Percentiles rank a stretch among this genome's conserved stretches.
phyloP scores from a whole-genome alignment of 2,797 vertebrate genomes.

The Peromyscus attwateri region DNA sequence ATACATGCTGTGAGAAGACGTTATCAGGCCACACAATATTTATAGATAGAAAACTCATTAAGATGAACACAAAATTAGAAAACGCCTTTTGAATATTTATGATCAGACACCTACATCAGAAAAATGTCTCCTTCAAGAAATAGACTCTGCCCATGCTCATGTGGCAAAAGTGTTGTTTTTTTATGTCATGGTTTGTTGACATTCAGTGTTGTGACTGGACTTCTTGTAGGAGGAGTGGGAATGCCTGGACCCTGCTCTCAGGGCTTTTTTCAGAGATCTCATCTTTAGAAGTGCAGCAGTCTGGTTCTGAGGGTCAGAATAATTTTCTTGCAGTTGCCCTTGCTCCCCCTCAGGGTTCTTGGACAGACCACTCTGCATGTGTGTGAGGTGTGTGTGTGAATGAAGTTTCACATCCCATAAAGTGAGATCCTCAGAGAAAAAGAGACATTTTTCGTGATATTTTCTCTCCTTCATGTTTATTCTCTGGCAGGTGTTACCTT shows the following conservation, averaged over 20 bases:
- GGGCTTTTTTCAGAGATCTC: not conserved
- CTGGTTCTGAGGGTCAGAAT: not conserved
- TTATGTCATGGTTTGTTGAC: not conserved
- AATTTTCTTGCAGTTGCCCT: not conserved
- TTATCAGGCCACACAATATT: too few species aligned
- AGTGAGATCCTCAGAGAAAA: not conserved
- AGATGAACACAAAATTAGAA: not conserved
- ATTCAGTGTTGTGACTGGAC: not conserved
- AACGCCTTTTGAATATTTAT: not conserved
- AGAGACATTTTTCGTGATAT: not conserved
- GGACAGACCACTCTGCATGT: not conserved
- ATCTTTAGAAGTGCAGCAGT: not conserved
- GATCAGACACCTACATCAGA: not conserved
- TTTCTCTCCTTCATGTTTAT: not conserved
- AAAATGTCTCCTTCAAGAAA: not conserved
- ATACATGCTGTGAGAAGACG: too few species aligned
- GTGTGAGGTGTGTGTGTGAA: not conserved
- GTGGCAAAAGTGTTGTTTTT: not conserved
- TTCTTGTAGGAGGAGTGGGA: not conserved
- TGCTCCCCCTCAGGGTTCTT: not conserved
- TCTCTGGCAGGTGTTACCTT: not conserved
- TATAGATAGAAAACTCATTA: too few species aligned
- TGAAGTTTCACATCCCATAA: not conserved
- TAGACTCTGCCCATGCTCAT: too few species aligned
- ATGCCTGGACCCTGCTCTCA: too few species aligned